A percentile compares a stretch with the other conserved stretches of the same genome.
These are phyloP conservation scores for Eonycteris spelaea DNA, from an alignment of 2,113 vertebrate genomes.

Conservation along the genomic window DNA sequence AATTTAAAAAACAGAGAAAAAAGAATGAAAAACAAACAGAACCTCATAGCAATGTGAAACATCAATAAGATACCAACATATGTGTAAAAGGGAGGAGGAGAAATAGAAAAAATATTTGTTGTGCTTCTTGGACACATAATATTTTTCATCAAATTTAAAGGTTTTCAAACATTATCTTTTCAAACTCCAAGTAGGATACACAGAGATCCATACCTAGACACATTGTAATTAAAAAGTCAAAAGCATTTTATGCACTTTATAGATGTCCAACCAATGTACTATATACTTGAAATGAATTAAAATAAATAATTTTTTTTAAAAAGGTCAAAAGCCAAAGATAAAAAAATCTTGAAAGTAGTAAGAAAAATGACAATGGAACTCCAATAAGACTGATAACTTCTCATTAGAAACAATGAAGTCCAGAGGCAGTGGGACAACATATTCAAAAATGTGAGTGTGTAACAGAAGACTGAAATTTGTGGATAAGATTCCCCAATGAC, in stretches of 20 bases:
- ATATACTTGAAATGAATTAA: too few species aligned
- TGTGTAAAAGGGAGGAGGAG: neutral
- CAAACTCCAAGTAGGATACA: neutral
- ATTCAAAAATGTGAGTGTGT: neutral
- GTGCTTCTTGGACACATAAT: neutral
- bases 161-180: neutral
- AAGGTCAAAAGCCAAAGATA: neutral
- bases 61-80: too few species aligned
- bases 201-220: neutral
- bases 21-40: neutral
- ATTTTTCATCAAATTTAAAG: neutral
- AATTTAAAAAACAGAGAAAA: neutral
- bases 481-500: neutral
- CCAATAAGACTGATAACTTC: neutral
- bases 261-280: too few species aligned
- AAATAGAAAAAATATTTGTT: neutral
- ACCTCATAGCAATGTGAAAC: neutral
- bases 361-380: neutral
- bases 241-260: neutral
- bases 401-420: neutral
- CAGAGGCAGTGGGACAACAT: neutral
- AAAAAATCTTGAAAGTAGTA: neutral
- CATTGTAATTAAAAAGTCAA: constrained; percentile 6
- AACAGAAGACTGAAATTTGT: neutral
- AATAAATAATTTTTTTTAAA: too few species aligned